A percentile compares a stretch with the other conserved stretches of the same genome.
phyloP scores from a whole-genome alignment of 2,888 invertebrate species.

The Baccha elongata region DNA sequence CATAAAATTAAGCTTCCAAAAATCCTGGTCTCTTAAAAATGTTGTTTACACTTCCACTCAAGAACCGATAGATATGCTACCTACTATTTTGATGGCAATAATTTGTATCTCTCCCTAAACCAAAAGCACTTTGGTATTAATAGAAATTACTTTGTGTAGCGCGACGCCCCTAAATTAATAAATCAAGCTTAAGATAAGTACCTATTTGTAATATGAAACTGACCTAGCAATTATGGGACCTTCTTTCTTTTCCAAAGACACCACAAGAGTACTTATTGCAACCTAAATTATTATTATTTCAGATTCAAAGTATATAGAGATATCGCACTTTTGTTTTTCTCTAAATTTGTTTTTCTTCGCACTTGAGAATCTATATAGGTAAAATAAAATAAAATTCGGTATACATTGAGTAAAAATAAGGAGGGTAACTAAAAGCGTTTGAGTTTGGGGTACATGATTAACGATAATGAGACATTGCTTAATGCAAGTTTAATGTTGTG shows the following conservation, averaged over 20 bases:
- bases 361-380: conserved; percentile 6
- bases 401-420: too few relatives aligned
- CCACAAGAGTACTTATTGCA: conserved; percentile 24
- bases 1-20: too few relatives aligned
- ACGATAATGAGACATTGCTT: conserved; percentile 55
- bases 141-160: conserved; percentile 10
- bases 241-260: not conserved
- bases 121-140: conserved; percentile 21
- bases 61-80: too few relatives aligned
- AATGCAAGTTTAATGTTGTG: conserved; percentile 42
- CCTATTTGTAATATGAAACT: conserved; percentile 10
- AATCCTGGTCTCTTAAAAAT: too few relatives aligned
- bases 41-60: too few relatives aligned
- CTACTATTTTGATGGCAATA: conserved; percentile 3
- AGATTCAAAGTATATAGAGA: conserved; percentile 13
- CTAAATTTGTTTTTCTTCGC: not conserved
- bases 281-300: conserved; percentile 26
- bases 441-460: conserved; percentile 52
- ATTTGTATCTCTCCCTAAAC: not conserved
- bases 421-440: conserved; percentile 16
- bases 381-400: too few relatives aligned
- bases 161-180: not conserved
- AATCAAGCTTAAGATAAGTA: conserved; percentile 38
- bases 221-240: conserved; percentile 33
- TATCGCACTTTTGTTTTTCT: not conserved